A percentile compares a stretch with the other conserved stretches of the same genome.
Conservation (phyloP, 2,797 vertebrate species). For the Picus viridis region DNA sequence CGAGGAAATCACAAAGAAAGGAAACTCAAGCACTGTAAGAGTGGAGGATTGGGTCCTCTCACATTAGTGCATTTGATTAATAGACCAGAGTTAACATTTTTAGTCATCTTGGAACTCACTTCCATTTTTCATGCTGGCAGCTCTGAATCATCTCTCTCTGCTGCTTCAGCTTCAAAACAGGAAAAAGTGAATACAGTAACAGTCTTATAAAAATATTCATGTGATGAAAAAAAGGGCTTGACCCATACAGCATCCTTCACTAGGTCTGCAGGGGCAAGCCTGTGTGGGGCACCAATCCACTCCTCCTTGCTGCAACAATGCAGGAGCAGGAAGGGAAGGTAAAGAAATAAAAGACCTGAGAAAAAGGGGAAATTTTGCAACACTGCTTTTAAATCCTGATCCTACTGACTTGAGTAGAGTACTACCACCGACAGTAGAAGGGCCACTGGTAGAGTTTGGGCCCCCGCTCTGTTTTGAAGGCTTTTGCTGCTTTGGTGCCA, state of each 20-base stretch:
- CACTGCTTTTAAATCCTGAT: background rate
- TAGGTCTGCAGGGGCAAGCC: background rate
- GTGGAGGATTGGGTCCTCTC: background rate
- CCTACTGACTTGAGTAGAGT: background rate
- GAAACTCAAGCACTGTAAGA: background rate
- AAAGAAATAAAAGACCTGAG: background rate
- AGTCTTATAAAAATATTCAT: constrained; percentile 10
- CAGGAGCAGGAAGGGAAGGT: background rate
- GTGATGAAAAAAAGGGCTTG: background rate
- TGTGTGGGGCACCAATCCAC: background rate
- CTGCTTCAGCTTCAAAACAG: constrained; percentile 48
- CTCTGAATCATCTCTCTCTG: constrained; percentile 46
- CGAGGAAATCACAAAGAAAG: background rate
- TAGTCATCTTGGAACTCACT: constrained; percentile 9
- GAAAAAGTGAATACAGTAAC: constrained; percentile 50
- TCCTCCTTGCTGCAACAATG: background rate
- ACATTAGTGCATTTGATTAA: constrained; percentile 2
- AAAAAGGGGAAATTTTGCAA: background rate
- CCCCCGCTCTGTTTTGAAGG: background rate
- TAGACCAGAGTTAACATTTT: background rate
- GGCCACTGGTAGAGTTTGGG: background rate
- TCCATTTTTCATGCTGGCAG: constrained; percentile 24
- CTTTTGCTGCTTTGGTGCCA: background rate
- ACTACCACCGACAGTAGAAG: background rate
- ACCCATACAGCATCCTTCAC: background rate